Evolutionary conservation across 1,140 invertebrate species (phyloP), one percentile per base, ranked within the genome.

Genomic region (Melitaea cinxia): DNA sequence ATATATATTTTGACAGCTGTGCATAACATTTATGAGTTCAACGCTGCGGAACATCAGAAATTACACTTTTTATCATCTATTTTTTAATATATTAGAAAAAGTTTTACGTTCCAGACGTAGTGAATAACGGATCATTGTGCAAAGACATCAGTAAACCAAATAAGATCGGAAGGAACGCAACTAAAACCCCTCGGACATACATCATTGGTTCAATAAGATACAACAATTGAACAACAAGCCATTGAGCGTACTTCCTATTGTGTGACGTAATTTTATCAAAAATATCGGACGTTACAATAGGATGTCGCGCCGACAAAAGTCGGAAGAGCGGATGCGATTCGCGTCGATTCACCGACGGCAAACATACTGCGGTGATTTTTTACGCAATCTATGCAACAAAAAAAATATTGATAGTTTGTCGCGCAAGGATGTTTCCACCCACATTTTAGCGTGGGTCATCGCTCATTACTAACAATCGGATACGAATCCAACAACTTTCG

Each of bases 311-410:
- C 81, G 80, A 87, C 84, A 88, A 88, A 88, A 90, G 86, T 91
- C 86, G 88, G 85, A 87, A 86, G 79, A 88, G 78, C 88, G 88
- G 88, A 91, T 91, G 83, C 83, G 65, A 91, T 91, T 89, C 88
- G 88, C 82, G 78, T 75, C 86, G 86, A 79, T 64, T 83, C 81
- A 77, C 75, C 72, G 76, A 73, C 83, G 78, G 82, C 82, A 83
- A 81, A 80, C 75, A 76, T 56, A 71, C 70, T 65, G 64, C 63
- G 68, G 63, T 28, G 63, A 70, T 80, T 86, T 89, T 88, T 87
- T 88, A 88, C 80, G 83, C 83, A 86, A 87, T 70, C 26, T 56
- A 30, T 72, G 57, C 57, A 73, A 72, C 78, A 84, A 83, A 75
- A 68, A 68, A 70, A 53, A 67, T 72, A 71, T 78, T 68, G 45